phyloP scores from a whole-genome alignment of 2,113 vertebrate species.

The Lethenteron reissneri region DNA sequence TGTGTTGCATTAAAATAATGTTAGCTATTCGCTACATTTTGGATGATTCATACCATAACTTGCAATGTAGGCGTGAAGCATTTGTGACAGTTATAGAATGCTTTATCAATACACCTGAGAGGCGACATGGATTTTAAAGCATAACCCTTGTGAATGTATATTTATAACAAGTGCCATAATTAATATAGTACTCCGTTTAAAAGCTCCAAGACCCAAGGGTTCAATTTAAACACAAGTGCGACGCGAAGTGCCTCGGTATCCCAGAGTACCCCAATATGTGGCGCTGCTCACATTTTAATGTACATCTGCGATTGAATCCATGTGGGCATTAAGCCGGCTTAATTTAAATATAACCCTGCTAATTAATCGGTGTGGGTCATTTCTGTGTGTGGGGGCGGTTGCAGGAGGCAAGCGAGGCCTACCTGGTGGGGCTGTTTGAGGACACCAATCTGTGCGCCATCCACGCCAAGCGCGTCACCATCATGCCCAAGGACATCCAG shows the following conservation, averaged over 20 bases:
- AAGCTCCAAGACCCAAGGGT: background rate
- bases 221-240: background rate
- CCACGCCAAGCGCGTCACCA: slow-evolving; percentile 59
- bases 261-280: background rate
- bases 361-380: slow-evolving; percentile 12
- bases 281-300: background rate
- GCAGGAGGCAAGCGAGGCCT: slow-evolving; percentile 53
- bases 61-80: no score
- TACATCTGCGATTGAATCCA: background rate
- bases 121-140: no score
- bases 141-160: no score
- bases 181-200: no score
- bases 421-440: slow-evolving; percentile 57
- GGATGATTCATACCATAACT: no score
- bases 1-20: no score
- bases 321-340: background rate
- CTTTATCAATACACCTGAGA: no score
- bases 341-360: slow-evolving; percentile 8
- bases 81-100: no score
- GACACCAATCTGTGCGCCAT: slow-evolving; percentile 59
- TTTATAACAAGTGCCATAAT: no score
- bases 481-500: slow-evolving; percentile 64
- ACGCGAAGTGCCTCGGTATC: background rate
- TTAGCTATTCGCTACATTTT: no score
- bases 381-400: slow-evolving; percentile 1